Evolutionary conservation across 2,797 vertebrate species (phyloP).

Genomic region (Anolis apletophallus): DNA sequence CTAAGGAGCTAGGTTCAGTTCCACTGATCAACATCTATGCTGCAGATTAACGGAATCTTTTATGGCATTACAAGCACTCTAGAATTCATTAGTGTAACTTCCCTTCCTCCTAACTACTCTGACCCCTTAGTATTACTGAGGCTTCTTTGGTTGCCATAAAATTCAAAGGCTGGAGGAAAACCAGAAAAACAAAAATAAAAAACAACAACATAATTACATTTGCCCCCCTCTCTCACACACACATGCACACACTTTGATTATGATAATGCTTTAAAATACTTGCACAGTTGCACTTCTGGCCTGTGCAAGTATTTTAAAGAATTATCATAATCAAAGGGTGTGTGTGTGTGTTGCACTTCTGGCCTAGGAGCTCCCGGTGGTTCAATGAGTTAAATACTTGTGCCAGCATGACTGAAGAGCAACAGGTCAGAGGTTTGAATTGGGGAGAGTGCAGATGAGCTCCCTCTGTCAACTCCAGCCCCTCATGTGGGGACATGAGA

Average conservation of each 20-base stretch:
- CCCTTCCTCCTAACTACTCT: constrained; percentile 56
- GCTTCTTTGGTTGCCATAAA: constrained; percentile 39
- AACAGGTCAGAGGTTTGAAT: too few relatives aligned
- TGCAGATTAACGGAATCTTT: constrained; percentile 83
- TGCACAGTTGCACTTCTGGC: background rate
- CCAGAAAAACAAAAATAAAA: background rate
- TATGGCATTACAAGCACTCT: constrained; percentile 75
- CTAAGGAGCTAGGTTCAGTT: constrained; percentile 76
- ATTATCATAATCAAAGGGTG: too few relatives aligned
- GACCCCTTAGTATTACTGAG: constrained; percentile 45
- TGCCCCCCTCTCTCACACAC: background rate
- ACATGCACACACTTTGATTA: background rate
- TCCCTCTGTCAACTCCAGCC: too few relatives aligned
- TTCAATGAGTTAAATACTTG: too few relatives aligned
- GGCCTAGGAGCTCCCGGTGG: too few relatives aligned
- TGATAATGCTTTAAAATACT: background rate
- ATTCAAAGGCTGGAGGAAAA: constrained; percentile 35
- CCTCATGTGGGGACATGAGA: too few relatives aligned
- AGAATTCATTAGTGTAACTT: constrained; percentile 76
- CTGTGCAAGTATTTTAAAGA: too few relatives aligned
- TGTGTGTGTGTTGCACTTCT: too few relatives aligned
- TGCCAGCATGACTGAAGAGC: too few relatives aligned
- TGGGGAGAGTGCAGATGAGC: too few relatives aligned
- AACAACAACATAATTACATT: background rate
- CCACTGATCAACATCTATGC: constrained; percentile 78